Percentiles rank a stretch among this genome's conserved stretches.
Conservation (phyloP, 1,140 invertebrate genomes). For the Arion vulgaris region DNA sequence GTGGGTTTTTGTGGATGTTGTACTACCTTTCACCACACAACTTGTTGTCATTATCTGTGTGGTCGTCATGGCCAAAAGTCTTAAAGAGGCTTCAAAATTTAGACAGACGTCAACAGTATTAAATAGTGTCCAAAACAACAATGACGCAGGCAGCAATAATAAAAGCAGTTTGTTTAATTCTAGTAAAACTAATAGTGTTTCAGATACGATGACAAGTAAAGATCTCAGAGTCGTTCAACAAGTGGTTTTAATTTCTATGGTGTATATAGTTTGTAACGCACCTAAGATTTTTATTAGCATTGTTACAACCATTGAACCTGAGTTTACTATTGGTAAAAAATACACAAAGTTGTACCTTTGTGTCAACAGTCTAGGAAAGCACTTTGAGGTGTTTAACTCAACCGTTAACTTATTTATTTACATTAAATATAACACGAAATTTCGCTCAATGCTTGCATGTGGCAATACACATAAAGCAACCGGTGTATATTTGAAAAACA, state of each 20-base stretch:
- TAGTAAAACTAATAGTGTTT: too few species aligned
- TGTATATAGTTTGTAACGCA: conserved; percentile 15
- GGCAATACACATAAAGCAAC: too few species aligned
- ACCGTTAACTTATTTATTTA: background rate
- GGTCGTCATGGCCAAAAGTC: background rate
- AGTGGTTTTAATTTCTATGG: background rate
- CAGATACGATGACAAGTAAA: background rate
- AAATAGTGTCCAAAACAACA: background rate
- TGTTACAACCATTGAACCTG: background rate
- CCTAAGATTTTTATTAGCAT: background rate
- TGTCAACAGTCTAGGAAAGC: background rate
- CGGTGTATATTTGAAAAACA: too few species aligned
- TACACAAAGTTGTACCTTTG: background rate
- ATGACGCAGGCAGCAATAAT: too few species aligned
- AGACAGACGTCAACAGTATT: background rate
- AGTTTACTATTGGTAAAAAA: background rate
- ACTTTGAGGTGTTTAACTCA: background rate
- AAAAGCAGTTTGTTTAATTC: too few species aligned
- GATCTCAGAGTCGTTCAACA: background rate
- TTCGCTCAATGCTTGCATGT: background rate
- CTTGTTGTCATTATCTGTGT: background rate
- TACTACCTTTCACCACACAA: conserved; percentile 6
- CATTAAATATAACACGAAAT: conserved; percentile 13
- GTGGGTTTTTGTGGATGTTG: background rate
- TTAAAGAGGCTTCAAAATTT: background rate